Evolutionary conservation across 2,888 invertebrate species (phyloP).

Genomic region (Odontocerum albicorne): DNA sequence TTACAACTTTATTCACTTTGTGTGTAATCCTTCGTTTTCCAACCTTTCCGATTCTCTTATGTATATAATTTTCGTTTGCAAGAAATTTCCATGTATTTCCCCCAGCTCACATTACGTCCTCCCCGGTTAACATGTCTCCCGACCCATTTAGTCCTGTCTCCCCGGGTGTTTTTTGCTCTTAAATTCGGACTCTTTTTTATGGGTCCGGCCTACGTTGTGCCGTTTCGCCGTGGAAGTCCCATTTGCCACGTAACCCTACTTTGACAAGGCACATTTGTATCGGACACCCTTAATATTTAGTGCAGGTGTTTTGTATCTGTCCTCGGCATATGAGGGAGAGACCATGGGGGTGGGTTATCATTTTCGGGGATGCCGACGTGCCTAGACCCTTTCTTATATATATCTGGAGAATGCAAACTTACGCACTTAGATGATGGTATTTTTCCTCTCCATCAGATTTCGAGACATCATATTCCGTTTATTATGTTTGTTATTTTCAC

Average conservation of each 20-base stretch:
- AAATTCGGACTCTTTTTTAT: slow-evolving; percentile 9
- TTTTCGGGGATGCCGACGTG: slow-evolving; percentile 2
- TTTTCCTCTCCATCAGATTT: too few relatives aligned
- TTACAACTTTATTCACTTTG: background rate
- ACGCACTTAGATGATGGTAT: too few relatives aligned
- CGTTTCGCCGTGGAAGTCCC: slow-evolving; percentile 1
- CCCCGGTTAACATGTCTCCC: slow-evolving; percentile 9
- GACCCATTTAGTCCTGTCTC: slow-evolving; percentile 13
- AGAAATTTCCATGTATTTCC: too few relatives aligned
- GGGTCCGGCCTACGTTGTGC: background rate
- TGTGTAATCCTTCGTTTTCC: background rate
- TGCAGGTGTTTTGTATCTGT: slow-evolving; percentile 20
- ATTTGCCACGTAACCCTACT: slow-evolving; percentile 18
- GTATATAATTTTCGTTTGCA: too few relatives aligned
- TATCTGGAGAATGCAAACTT: too few relatives aligned
- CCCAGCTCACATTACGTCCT: background rate
- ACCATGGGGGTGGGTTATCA: slow-evolving; percentile 1
- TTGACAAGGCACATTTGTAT: slow-evolving; percentile 24
- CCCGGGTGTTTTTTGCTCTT: slow-evolving; percentile 3
- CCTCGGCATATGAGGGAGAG: background rate
- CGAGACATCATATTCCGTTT: too few relatives aligned
- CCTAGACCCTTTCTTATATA: too few relatives aligned
- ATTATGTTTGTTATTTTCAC: too few relatives aligned
- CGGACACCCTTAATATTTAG: slow-evolving; percentile 26
- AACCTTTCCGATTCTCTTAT: background rate